Percentiles rank a stretch among this genome's conserved stretches.
These are phyloP conservation scores for Gallinago stenura DNA, from an alignment of 2,797 vertebrate genomes.

Conservation along the genomic window DNA sequence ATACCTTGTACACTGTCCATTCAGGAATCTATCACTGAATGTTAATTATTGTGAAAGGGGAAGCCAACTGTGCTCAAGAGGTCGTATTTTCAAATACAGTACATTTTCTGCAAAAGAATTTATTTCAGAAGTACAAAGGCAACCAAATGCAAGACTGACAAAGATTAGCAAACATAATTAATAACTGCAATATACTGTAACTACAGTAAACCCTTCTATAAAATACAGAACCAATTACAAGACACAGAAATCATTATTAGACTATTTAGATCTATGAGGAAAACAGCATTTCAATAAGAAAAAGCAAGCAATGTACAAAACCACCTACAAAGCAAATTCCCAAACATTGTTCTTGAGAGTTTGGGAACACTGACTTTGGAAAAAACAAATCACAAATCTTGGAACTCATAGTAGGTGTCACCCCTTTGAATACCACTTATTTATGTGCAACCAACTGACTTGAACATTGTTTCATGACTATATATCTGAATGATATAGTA, in stretches of 20 bases:
- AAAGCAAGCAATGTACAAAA: neutral
- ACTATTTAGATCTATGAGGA: neutral
- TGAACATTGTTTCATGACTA: neutral
- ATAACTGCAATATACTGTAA: neutral
- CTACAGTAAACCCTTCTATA: neutral
- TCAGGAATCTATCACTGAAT: neutral
- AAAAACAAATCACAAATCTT: neutral
- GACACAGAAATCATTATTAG: neutral
- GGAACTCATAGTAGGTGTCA: neutral
- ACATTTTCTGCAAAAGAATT: neutral
- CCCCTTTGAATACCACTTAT: neutral
- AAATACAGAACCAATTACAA: constrained; percentile 12
- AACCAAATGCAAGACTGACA: neutral
- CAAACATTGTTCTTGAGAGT: neutral
- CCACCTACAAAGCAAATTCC: neutral
- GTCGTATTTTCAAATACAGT: neutral
- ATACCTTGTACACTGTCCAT: neutral
- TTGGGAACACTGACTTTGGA: neutral
- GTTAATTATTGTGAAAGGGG: neutral
- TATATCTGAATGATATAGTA: neutral
- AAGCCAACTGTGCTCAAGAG: neutral
- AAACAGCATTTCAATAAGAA: neutral
- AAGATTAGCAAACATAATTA: constrained; percentile 4
- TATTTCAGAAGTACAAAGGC: neutral
- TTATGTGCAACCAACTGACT: neutral